Evolutionary conservation across 2,113 vertebrate species (phyloP).

Genomic region (Eurypyga helias): DNA sequence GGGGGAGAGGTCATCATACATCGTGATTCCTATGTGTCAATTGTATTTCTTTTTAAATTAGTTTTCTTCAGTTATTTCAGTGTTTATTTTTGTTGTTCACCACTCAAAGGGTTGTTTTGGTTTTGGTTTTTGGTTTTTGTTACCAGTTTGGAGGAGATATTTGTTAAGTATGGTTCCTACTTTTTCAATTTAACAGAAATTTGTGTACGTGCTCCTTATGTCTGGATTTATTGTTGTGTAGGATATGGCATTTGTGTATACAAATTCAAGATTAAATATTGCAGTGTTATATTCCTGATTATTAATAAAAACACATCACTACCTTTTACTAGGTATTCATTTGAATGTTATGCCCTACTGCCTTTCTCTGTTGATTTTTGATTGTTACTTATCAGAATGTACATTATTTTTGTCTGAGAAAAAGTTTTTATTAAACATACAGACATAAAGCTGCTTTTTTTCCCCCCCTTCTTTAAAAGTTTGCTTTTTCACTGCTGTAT

Average conservation of each 20-base stretch:
- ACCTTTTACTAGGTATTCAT: constrained; percentile 35
- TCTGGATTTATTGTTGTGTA: constrained; percentile 21
- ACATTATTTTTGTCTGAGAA: constrained; percentile 2
- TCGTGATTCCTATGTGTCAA: neutral
- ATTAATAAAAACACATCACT: constrained; percentile 41
- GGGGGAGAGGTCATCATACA: neutral
- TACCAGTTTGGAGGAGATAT: neutral
- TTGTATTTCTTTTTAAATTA: neutral
- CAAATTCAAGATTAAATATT: constrained; percentile 6
- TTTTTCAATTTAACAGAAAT: neutral
- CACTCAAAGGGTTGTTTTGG: neutral
- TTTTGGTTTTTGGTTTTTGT: no score
- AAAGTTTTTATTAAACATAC: constrained; percentile 1
- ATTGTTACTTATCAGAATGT: constrained; percentile 46
- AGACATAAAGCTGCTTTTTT: neutral
- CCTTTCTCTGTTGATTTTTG: constrained; percentile 44
- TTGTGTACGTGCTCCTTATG: neutral
- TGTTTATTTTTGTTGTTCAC: neutral
- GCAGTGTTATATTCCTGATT: constrained; percentile 15
- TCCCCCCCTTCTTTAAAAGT: neutral
- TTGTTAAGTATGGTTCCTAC: neutral
- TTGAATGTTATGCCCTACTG: constrained; percentile 38
- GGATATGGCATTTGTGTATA: neutral
- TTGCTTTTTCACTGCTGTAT: constrained; percentile 36
- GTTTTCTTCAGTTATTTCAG: neutral